Base-by-base conservation (phyloP, 2,888 invertebrate genomes). In the Notodonta ziczac region DNA sequence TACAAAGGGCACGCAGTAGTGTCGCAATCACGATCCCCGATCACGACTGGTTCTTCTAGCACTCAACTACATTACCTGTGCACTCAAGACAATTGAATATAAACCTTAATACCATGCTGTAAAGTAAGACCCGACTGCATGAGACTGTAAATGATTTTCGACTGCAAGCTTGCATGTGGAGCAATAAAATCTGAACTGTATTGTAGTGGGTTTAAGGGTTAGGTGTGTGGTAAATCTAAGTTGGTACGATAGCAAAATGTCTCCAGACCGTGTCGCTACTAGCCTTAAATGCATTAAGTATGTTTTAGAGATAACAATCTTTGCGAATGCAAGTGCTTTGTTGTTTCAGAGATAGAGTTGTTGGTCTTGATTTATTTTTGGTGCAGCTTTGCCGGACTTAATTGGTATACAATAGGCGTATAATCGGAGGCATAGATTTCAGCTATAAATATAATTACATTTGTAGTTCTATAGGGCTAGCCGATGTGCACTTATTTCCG, bases 241-340 rank as follows among this genome's bases (percentile, higher is more conserved):
- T 80, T 85, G 78, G 84, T 77, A 77, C 76, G 83, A 80, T 82
- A 83, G 85, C 77, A 81, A 89, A 91, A 89, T 89, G 90, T 91
- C 88, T 90, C 84, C 86, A 89, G 90, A 91, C 88, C 91, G 90
- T 93, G 91, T 92, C 91, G 91, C 93, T 92, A 90, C 89, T 87
- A 90, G 88, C 89, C 86, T 91, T 91, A 91, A 91, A 91, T 90
- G 92, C 92, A 91, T 89, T 92, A 91, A 91, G 92, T 92, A 91
- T 89, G 91, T 91, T 91, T 88, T 83, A 89, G 87, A 93, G 93
- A 93, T 93, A 92, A 93, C 90, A 93, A 93, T 93, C 92, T 85
- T 88, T 88, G 90, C 89, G 88, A 90, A 90, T 89, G 91, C 89
- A 87, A 83, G 83, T 84, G 83, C 84, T 83, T 83, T 83, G 83